Evolutionary conservation across 2,797 vertebrate species (phyloP).

Genomic region (Vultur gryphus): DNA sequence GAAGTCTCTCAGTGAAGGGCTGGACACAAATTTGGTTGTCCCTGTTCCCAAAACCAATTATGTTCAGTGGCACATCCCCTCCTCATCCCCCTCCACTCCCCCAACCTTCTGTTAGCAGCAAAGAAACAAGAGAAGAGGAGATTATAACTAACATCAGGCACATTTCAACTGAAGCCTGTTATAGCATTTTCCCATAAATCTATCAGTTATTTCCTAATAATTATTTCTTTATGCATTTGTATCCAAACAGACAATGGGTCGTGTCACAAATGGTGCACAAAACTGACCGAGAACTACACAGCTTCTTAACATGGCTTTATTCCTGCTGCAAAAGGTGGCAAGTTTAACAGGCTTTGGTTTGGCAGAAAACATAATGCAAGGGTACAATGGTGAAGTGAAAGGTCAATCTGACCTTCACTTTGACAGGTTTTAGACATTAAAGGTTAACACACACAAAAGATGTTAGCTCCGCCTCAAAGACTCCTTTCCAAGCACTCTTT

Average conservation of each 20-base stretch:
- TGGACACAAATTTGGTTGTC: constrained; percentile 1
- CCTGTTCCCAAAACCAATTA: neutral
- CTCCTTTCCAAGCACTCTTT: neutral
- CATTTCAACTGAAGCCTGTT: neutral
- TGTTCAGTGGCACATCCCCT: neutral
- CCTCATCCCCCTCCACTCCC: neutral
- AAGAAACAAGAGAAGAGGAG: neutral
- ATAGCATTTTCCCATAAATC: neutral
- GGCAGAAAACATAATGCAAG: neutral
- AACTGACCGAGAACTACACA: accelerated
- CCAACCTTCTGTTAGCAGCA: neutral
- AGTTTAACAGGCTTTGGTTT: neutral
- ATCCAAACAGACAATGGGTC: neutral
- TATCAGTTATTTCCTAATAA: neutral
- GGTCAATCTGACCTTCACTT: constrained; percentile 14
- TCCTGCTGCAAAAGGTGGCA: neutral
- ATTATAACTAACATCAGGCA: neutral
- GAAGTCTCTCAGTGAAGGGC: constrained; percentile 10
- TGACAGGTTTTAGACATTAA: constrained; percentile 15
- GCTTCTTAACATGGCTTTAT: neutral
- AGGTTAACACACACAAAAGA: neutral
- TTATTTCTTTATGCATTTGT: neutral
- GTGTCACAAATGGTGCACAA: neutral
- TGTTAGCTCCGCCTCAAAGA: neutral
- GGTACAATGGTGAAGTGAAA: neutral